Conservation (phyloP, 1,140 invertebrate genomes). For the Trachelipus rathkii region DNA sequence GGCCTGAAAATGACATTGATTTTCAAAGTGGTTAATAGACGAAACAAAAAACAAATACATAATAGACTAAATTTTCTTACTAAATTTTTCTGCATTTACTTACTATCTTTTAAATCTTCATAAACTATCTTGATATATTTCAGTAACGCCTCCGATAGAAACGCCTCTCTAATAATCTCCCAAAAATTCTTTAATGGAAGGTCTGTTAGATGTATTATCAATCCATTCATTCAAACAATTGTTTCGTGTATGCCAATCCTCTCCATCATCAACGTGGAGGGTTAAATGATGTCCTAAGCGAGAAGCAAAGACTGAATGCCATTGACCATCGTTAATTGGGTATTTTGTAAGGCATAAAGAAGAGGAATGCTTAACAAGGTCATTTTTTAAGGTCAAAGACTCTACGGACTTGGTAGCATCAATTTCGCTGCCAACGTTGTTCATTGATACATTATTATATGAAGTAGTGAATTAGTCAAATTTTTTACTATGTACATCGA, state of each 20-base stretch:
- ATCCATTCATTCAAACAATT: background rate
- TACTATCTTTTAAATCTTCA: constrained; percentile 2
- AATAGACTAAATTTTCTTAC: too few relatives aligned
- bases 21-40: too few relatives aligned
- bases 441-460: too few relatives aligned
- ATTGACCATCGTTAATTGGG: background rate
- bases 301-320: background rate
- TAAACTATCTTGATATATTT: too few relatives aligned
- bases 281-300: background rate
- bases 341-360: background rate
- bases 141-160: too few relatives aligned
- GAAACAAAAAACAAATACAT: too few relatives aligned
- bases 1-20: too few relatives aligned
- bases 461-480: too few relatives aligned
- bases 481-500: too few relatives aligned
- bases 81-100: background rate
- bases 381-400: background rate
- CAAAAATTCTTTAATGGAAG: too few relatives aligned
- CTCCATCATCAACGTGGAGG: background rate
- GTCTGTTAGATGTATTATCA: too few relatives aligned
- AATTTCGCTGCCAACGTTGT: background rate
- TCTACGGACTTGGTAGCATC: background rate
- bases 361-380: background rate
- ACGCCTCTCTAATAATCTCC: too few relatives aligned
- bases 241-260: background rate